These are phyloP conservation scores for Hirudinaria manillensis DNA, from an alignment of 2,888 invertebrate genomes.

Conservation along the genomic window DNA sequence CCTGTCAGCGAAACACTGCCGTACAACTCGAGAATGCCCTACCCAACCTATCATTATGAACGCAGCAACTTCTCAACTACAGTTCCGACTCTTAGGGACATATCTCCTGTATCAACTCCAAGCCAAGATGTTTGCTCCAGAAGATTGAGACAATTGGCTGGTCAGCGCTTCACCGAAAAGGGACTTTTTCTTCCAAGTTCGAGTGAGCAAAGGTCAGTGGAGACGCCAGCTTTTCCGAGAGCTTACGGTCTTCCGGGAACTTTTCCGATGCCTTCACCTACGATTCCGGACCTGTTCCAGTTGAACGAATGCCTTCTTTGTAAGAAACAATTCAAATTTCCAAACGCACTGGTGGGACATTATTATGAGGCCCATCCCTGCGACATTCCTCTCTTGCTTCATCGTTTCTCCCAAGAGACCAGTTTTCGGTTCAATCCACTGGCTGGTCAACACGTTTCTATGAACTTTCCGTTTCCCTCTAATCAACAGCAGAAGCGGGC, in stretches of 20 bases:
- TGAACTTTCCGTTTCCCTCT: background rate
- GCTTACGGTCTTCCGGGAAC: constrained; percentile 3
- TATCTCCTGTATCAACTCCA: background rate
- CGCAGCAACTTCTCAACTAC: background rate
- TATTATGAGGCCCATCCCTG: constrained; percentile 15
- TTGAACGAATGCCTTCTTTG: constrained; percentile 24
- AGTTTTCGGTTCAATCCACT: constrained; percentile 9
- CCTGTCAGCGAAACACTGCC: background rate
- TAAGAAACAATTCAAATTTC: constrained; percentile 18
- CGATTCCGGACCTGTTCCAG: constrained; percentile 3
- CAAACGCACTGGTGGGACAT: constrained; percentile 20
- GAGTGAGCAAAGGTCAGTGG: background rate
- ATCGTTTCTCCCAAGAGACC: constrained; percentile 19
- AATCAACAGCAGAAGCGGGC: background rate
- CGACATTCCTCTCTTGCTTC: constrained; percentile 19
- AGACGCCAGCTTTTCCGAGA: background rate
- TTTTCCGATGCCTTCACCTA: constrained; percentile 17
- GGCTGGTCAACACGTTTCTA: background rate
- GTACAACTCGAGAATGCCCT: background rate
- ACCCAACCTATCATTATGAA: background rate
- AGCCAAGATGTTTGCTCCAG: constrained; percentile 28
- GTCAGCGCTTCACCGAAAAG: constrained; percentile 12
- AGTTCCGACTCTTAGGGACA: constrained; percentile 4
- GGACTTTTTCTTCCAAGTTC: background rate
- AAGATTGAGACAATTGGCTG: constrained; percentile 22